phyloP scores from a whole-genome alignment of 2,797 vertebrate species.

The Xenentodon cancila region DNA sequence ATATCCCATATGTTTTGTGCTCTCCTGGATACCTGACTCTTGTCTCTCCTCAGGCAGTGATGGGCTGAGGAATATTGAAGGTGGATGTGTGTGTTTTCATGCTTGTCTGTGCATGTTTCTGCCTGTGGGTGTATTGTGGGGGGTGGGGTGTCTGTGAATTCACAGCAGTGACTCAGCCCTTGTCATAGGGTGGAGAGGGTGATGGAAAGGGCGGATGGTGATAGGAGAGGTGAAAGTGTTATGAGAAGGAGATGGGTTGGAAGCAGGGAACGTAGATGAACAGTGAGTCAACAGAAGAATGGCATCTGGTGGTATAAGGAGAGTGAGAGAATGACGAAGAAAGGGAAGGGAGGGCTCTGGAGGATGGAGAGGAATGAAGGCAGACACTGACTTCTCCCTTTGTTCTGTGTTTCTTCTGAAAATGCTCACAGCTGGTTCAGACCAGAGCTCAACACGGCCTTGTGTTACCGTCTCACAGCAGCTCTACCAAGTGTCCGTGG shows the following conservation, averaged over 20 bases:
- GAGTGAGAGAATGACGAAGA: constrained; percentile 30
- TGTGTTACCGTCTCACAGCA: constrained; percentile 57
- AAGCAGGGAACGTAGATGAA: constrained; percentile 44
- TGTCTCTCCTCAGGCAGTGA: constrained; percentile 47
- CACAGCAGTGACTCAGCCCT: constrained; percentile 77
- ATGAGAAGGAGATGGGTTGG: constrained; percentile 42
- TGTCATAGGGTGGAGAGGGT: constrained; percentile 64
- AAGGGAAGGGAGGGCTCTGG: constrained; percentile 22
- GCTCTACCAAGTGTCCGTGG: constrained; percentile 63
- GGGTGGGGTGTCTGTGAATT: constrained; percentile 43
- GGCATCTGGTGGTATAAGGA: constrained; percentile 24
- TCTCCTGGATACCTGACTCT: constrained; percentile 46
- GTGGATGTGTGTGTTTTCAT: not conserved
- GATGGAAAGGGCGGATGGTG: constrained; percentile 58
- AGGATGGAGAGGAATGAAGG: constrained; percentile 54
- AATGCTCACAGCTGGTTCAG: constrained; percentile 68
- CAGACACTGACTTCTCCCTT: constrained; percentile 75
- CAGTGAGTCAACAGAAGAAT: constrained; percentile 35
- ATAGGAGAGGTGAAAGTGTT: constrained; percentile 58
- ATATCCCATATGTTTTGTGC: constrained; percentile 16
- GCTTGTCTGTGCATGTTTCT: constrained; percentile 34
- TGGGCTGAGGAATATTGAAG: constrained; percentile 26
- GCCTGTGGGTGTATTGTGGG: constrained; percentile 20
- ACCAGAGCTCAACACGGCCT: constrained; percentile 63
- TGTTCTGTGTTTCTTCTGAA: constrained; percentile 69